Evolutionary conservation across 2,113 vertebrate genomes (phyloP), one percentile per base, ranked within the genome.

Genomic region (Pelecanus crispus): DNA sequence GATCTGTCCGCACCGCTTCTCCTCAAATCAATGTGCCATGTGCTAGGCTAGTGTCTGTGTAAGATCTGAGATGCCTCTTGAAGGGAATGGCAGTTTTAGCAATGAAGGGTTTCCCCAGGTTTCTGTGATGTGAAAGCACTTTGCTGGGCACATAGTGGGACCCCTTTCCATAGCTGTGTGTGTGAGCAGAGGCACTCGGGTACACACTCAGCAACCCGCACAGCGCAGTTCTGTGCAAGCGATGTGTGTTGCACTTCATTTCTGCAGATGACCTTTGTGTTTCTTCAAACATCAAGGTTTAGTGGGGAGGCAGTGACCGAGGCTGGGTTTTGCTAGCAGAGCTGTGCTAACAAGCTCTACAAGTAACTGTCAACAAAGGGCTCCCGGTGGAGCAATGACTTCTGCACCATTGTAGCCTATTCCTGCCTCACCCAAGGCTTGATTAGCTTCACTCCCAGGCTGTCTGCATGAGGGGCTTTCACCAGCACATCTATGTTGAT

Each of bases 161-260:
- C 2, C 12, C 6, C 78, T 49, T 65, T 42, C 70, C 44, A 4
- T 1, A 2, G 42, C 3, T 18, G 10, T 3, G 17, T 25, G 8
- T 0, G 7, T 13, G 44, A 17, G 44, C 17, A 1, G 31, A 34
- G 49, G 24, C 75, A 7, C 56, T 44, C 9, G 18, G 58, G 62
- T 10, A 6, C 19, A 0, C 0, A 6, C 25, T 2, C 55, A 31
- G 31, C 34, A 38, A 9, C 73, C n/a, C 2, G 1, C 47, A 7
- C 81, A 13, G 58, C 25, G 58, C 88, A 24, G 66, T 9, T 63
- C 71, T 20, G n/a, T 36, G 50, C 38, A 7, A 56, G n/a, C 7
- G 1, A 3, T 0, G 15, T 5, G 29, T 38, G 15, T 5, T 9
- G 11, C 19, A 5, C 50, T 83, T 56, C 50, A 3, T 18, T 59